These are phyloP conservation scores for Tetrax tetrax DNA, from an alignment of 2,113 vertebrate genomes.

Conservation along the genomic window DNA sequence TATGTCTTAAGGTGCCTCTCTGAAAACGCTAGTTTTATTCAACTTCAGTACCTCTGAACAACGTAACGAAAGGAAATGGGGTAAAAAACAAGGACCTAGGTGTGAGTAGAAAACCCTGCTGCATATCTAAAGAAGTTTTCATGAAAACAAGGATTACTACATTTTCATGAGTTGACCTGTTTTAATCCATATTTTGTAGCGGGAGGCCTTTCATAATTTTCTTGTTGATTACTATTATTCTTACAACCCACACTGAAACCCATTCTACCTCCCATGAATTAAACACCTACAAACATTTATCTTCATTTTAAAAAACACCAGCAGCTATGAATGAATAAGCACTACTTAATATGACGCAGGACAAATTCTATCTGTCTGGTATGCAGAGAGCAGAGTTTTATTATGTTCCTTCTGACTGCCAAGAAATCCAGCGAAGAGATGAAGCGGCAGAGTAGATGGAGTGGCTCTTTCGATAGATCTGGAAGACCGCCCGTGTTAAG, in stretches of 20 bases:
- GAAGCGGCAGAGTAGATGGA: background rate
- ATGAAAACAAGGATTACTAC: background rate
- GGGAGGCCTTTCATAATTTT: background rate
- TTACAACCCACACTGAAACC: background rate
- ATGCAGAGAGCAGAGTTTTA: slow-evolving; percentile 1
- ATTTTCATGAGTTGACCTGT: background rate
- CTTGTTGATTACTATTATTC: background rate
- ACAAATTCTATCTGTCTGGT: slow-evolving; percentile 8
- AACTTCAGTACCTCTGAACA: background rate
- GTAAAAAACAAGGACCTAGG: background rate
- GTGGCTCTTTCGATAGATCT: background rate
- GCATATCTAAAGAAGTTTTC: background rate
- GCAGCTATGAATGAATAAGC: slow-evolving; percentile 4
- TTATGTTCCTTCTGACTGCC: background rate
- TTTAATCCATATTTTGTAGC: background rate
- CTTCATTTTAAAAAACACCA: background rate
- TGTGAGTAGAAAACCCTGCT: background rate
- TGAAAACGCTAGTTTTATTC: background rate
- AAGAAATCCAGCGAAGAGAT: background rate
- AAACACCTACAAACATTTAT: background rate
- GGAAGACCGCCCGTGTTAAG: background rate
- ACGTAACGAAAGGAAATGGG: background rate
- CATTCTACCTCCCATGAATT: background rate
- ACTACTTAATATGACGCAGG: background rate
- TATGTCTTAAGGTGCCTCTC: background rate